Base-by-base conservation (phyloP, 2,888 invertebrate genomes). In the Cantharis rustica region DNA sequence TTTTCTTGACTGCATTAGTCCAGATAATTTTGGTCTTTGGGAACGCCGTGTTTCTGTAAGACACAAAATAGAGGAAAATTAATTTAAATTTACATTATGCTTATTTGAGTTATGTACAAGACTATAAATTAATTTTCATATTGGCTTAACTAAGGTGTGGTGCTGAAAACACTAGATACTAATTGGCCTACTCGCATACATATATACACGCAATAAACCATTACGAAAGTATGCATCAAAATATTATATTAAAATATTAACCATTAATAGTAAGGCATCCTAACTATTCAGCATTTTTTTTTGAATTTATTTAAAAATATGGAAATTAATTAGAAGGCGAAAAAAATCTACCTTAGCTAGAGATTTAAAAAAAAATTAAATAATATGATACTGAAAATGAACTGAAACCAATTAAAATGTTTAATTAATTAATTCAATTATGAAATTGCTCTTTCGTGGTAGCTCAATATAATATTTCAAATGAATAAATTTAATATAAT, bases 1-100 rank as follows among this genome's bases (percentile, higher is more conserved):
- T 81, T 71, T 84, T 84, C 68, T 83, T 78, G 16, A 86, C 84
- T 5, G 87, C 86, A 73, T 86, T 86, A 64, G 82, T 83, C 86
- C 86, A 86, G 71, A 85, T 81, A 26, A 82, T 81, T 79, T 84
- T 86, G 63, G 83, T 78, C n/a, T 72, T 73, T 7, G 17, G 70
- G 13, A 23, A 27, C 15, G 47, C 74, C 71, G 69, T 68, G 68
- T 75, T 77, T 66, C 77, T 77, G 72, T 61, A 77, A 74, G 15
- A 64, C 15, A 68, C 27, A 31, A 72, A 61, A 20, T 13, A 62
- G 16, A 10, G 26, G 15, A 69, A 27, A 26, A 69, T 69, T 13
- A 16, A 16, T 27, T 61, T 16, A 62, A n/a, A 15, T 17, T 61
- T 16, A 62, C 20, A 16, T 17, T 17, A 61, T 20, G 17, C 11